Base-by-base conservation (phyloP, 1,140 invertebrate species). In the Tetramorium parvispinum region DNA sequence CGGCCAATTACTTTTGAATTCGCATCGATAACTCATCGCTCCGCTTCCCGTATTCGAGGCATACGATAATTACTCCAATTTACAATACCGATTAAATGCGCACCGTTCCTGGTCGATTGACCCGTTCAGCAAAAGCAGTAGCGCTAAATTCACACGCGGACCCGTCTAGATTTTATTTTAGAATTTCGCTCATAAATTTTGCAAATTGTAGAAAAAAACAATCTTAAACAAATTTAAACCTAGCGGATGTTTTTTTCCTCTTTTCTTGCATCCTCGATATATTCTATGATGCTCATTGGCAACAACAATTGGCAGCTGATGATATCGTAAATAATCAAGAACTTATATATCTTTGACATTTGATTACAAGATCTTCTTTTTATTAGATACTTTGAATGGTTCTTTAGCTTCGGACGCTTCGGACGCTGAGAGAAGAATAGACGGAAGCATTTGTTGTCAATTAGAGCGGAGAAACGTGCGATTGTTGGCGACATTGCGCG, bases 1-100 rank as follows among this genome's bases (percentile, higher is more conserved):
- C 18, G 53, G 13, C 53, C 68, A 83, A 83, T 83, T 83, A 83
- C 53, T 83, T 83, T 83, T 55, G 53, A 73, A 13, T 49, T 73
- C 55, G 68, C 79, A 83, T 83, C 68, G 68, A 73, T 83, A 83
- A 83, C 57, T 83, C 79, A 73, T 73, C 61, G 68, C 49, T 43
- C 32, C 43, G 43, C 13, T n/a, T 75, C 66, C 16, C 68, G 37
- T 5, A 13, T 55, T 13, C 21, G 37, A 43, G 18, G 40, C 57
- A 13, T 43, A 21, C 53, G 37, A 61, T 73, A 83, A 83, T 83
- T 83, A 53, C 27, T 73, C 27, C 49, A 70, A 73, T 82, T 71
- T n/a, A 32, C 40, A n/a, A 73, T 46, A 73, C 24, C 24, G 53
- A 73, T 32, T 46, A 59, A 75, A 73, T 46, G 51, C 18, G 51